Evolutionary conservation across 2,888 invertebrate species (phyloP).

Genomic region (Sminthurinus aureus): DNA sequence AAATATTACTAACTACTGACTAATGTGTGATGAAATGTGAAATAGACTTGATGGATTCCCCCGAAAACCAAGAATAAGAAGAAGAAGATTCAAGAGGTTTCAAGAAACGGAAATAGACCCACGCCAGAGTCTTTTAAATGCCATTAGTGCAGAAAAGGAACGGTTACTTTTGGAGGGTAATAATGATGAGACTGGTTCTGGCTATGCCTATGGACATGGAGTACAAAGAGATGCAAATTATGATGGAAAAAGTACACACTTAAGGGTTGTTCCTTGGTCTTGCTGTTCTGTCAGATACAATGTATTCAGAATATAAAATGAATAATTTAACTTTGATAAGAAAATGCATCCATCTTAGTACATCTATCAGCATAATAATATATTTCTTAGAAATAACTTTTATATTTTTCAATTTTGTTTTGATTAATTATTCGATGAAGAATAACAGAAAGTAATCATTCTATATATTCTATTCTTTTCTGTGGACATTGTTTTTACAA

Average conservation of each 20-base stretch:
- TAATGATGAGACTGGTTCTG: background rate
- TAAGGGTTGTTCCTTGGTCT: conserved; percentile 28
- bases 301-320: background rate
- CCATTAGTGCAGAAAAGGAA: background rate
- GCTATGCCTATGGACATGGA: too few relatives aligned
- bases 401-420: background rate
- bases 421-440: too few relatives aligned
- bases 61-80: background rate
- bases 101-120: background rate
- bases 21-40: background rate
- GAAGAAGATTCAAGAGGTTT: background rate
- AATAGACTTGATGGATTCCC: conserved; percentile 11
- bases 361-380: too few relatives aligned
- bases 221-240: background rate
- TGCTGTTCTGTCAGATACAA: conserved; percentile 14
- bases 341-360: background rate
- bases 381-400: too few relatives aligned
- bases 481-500: background rate
- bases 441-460: too few relatives aligned
- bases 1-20: too few relatives aligned
- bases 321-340: background rate
- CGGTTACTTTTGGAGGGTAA: background rate
- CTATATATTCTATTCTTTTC: too few relatives aligned
- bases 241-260: background rate
- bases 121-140: background rate